phyloP scores from a whole-genome alignment of 2,797 vertebrate species.

The Sciaenops ocellatus region DNA sequence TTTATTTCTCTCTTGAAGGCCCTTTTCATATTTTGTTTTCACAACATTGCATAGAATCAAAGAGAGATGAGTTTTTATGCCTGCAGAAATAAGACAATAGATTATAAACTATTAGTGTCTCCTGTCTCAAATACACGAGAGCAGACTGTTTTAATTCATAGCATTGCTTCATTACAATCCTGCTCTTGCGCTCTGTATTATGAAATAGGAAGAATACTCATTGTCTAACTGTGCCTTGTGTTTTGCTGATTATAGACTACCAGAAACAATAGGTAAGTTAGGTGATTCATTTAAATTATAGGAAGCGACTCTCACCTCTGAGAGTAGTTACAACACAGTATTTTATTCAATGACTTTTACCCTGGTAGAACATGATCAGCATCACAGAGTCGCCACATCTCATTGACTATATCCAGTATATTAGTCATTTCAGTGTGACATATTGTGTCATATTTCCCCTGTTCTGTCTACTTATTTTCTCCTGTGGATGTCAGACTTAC shows the following conservation, averaged over 20 bases:
- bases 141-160: constrained; percentile 25
- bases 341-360: neutral
- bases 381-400: neutral
- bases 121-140: constrained; percentile 25
- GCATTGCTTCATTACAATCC: constrained; percentile 35
- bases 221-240: constrained; percentile 26
- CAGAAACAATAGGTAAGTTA: constrained; percentile 21
- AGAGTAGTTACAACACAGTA: neutral
- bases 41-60: neutral
- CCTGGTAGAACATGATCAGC: neutral
- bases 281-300: constrained; percentile 21
- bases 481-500: constrained; percentile 18
- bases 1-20: neutral
- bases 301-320: constrained; percentile 7
- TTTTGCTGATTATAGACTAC: constrained; percentile 21
- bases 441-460: constrained; percentile 9
- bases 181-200: constrained; percentile 16
- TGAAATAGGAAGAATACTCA: constrained; percentile 19
- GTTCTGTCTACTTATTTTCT: constrained; percentile 16
- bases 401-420: neutral
- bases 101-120: constrained; percentile 14
- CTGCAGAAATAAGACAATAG: constrained; percentile 3
- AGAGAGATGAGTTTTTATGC: neutral
- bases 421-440: constrained; percentile 14
- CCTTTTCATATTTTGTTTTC: neutral